phyloP scores from a whole-genome alignment of 1,140 invertebrate genomes.

The Drosophila pandora region DNA sequence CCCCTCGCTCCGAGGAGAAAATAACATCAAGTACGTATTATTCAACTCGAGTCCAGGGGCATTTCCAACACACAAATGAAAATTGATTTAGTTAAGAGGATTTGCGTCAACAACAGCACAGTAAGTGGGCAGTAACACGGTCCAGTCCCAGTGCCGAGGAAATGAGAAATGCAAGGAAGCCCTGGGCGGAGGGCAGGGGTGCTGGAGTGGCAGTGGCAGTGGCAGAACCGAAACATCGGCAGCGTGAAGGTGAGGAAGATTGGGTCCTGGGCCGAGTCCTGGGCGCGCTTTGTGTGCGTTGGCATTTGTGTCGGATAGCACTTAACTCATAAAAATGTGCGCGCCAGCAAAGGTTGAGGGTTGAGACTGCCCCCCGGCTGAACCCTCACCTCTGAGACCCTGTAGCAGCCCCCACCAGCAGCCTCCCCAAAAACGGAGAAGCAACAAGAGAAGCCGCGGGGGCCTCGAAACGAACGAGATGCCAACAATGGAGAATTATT shows the following conservation, averaged over 20 bases:
- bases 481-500: slow-evolving; percentile 76
- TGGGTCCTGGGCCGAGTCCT: slow-evolving; percentile 4
- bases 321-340: slow-evolving; percentile 79
- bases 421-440: slow-evolving; percentile 7
- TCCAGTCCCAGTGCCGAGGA: slow-evolving; percentile 24
- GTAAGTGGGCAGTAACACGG: slow-evolving; percentile 76
- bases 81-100: slow-evolving; percentile 82
- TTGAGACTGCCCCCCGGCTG: slow-evolving; percentile 19
- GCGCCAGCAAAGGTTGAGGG: slow-evolving; percentile 50
- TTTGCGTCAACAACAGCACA: slow-evolving; percentile 81
- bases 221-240: not conserved
- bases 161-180: slow-evolving; percentile 19
- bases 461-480: slow-evolving; percentile 33
- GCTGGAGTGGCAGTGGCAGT: not conserved
- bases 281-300: slow-evolving; percentile 21
- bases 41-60: slow-evolving; percentile 55
- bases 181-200: not conserved
- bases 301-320: slow-evolving; percentile 68
- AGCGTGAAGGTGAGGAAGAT: slow-evolving; percentile 42
- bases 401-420: not conserved
- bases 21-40: slow-evolving; percentile 36
- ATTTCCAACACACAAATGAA: slow-evolving; percentile 75
- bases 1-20: not conserved
- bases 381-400: not conserved
- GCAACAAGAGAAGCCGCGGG: slow-evolving; percentile 56